Evolutionary conservation across 2,888 invertebrate species (phyloP), one percentile per base, ranked within the genome.

Genomic region (Ligdia adustata): DNA sequence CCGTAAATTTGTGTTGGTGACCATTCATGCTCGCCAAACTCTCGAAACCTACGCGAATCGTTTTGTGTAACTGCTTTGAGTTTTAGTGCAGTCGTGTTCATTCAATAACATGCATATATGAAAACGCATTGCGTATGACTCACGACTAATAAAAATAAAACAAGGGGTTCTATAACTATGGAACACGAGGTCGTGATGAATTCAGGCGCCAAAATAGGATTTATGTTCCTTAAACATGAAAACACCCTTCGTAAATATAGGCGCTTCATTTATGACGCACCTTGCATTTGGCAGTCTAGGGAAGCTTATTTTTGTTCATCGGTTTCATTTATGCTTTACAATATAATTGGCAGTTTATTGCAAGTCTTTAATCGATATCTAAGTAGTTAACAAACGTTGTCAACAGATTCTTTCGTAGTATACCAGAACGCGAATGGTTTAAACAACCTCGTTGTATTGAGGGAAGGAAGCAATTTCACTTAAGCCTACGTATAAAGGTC

Each of bases 391-490:
- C n/a, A 42, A 45, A 47, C 27, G 35, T 31, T 44, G 42, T 4
- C 9, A 13, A 16, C 32, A 18, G 1, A 1, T 24, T 12, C 20
- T n/a, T 13, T 33, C 13, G 20, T 9, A 13, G 11, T 16, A 20
- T 56, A 60, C 57, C 62, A 52, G 33, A 49, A 33, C 42, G 9
- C 29, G 22, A 46, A 53, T 39, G 26, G 38, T 49, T 47, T 27
- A 45, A 32, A 18, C 39, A 49, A 52, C 57, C 59, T 57, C 53
- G 55, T 24, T 39, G 28, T 22, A 46, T 29, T 33, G 45, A 66
- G 58, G 70, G 70, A 75, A 80, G 81, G 80, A 79, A 81, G 76
- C 68, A 61, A 74, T 73, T 69, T 69, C 59, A 54, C 53, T 55
- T 52, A 51, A 60, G 56, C 52, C 53, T 56, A 53, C 49, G 38